These are phyloP conservation scores for Psittacus erithacus DNA, from an alignment of 2,113 vertebrate genomes.

Conservation along the genomic window DNA sequence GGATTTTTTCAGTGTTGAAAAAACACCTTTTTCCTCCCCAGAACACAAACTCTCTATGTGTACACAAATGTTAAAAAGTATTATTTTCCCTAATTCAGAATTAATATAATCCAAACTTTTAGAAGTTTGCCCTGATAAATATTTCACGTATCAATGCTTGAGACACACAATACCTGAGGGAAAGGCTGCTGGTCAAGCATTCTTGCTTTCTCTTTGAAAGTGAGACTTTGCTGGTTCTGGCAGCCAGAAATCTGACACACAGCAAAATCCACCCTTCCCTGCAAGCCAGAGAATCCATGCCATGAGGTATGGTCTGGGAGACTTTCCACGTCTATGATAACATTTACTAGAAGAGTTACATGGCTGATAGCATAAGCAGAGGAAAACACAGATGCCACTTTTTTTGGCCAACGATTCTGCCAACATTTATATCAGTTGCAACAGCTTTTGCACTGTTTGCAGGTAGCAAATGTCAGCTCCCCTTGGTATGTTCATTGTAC, in stretches of 20 bases:
- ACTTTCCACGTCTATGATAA: not conserved
- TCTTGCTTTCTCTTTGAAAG: not conserved
- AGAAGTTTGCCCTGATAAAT: not conserved
- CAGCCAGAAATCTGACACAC: not conserved
- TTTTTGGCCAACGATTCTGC: not conserved
- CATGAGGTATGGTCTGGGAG: fast-evolving
- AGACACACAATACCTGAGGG: not conserved
- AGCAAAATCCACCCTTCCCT: not conserved
- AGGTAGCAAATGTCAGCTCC: not conserved
- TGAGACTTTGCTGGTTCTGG: not conserved
- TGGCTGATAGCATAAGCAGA: fast-evolving
- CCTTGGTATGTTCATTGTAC: not conserved
- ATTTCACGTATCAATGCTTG: not conserved
- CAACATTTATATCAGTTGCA: not conserved
- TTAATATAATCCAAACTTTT: not conserved
- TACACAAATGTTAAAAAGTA: not conserved
- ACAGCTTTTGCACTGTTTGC: not conserved
- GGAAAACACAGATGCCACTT: not conserved
- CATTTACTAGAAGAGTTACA: not conserved
- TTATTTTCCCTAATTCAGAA: not conserved
- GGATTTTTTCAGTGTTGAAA: not conserved
- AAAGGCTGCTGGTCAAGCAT: not conserved
- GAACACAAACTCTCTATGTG: not conserved
- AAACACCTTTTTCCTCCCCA: not conserved
- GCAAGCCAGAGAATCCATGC: not conserved